These are phyloP conservation scores for Macrotus californicus DNA, from an alignment of 2,113 vertebrate species.

Conservation along the genomic window DNA sequence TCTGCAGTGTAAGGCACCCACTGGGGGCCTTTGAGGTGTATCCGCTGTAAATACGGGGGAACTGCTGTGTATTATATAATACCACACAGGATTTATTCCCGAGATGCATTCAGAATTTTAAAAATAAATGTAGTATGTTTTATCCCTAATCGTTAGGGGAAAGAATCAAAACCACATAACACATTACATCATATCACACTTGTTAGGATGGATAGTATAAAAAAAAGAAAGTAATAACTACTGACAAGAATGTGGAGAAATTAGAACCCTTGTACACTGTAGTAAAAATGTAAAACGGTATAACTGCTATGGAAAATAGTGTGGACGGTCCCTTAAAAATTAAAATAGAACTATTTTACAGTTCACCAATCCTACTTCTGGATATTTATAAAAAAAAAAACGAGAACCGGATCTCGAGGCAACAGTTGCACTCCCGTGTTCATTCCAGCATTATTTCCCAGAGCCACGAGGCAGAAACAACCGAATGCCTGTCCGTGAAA, in stretches of 20 bases:
- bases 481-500: not conserved
- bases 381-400: not conserved
- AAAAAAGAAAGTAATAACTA: not conserved
- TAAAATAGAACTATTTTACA: too few species aligned
- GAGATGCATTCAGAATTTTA: not conserved
- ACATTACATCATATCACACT: not conserved
- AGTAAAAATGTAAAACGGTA: not conserved
- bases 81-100: not conserved
- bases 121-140: not conserved
- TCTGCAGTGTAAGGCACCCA: not conserved
- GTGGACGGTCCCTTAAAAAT: too few species aligned
- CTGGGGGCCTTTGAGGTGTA: too few species aligned
- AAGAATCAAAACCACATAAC: not conserved
- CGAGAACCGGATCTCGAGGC: not conserved
- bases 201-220: not conserved
- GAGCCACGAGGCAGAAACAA: not conserved
- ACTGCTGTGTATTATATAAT: not conserved
- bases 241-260: not conserved
- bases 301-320: too few species aligned
- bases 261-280: not conserved
- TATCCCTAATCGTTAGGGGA: not conserved
- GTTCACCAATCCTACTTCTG: too few species aligned
- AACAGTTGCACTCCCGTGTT: too few species aligned
- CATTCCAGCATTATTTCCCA: not conserved
- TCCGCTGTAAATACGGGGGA: not conserved